Evolutionary conservation across 2,113 vertebrate species (phyloP), one percentile per base, ranked within the genome.

Genomic region (Bothrops jararaca): DNA sequence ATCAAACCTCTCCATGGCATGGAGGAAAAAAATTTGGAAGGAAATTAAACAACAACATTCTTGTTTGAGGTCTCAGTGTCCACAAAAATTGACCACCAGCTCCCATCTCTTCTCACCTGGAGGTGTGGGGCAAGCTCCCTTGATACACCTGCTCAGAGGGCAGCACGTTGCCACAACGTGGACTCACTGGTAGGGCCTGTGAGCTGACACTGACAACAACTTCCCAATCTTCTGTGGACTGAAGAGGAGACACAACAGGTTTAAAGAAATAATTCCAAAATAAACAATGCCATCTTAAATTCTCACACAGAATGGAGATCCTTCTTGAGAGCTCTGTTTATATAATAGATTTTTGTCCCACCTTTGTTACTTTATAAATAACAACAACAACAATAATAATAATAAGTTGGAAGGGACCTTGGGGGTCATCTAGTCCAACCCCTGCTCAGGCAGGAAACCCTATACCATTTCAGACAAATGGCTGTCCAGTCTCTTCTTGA

Each of bases 181-280:
- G 96, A 94, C 98, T 99, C 92, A 96, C 98, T 89, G 98, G 98
- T 92, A 98, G 96, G 1, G 54, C 91, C 0, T 88, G 96, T 5
- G 98, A 98, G 13, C 96, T 97, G 45, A 99, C 96, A 0, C 98
- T 98, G 92, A 99, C 98, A 8, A 98, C 91, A 10, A 97, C 98
- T 94, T 98, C 98, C 98, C 98, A 99, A 96, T 98, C 98, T 95
- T 99, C 98, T 5, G 98, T 97, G 0, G 98, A 98, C 98, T 99
- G 94, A 1, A 85, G 0, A 0, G 93, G 89, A 96, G 54, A 74
- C 0, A n/a, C 88, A 92, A 39, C 26, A 48, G 1, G n/a, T 64
- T 90, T 89, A 90, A 56, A 80, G 80, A 69, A 94, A 56, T 1
- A 3, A 5, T 22, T 56, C 56, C 53, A 90, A 18, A 94, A 23